Evolutionary conservation across 2,888 invertebrate species (phyloP).

Genomic region (Anodontia alba): DNA sequence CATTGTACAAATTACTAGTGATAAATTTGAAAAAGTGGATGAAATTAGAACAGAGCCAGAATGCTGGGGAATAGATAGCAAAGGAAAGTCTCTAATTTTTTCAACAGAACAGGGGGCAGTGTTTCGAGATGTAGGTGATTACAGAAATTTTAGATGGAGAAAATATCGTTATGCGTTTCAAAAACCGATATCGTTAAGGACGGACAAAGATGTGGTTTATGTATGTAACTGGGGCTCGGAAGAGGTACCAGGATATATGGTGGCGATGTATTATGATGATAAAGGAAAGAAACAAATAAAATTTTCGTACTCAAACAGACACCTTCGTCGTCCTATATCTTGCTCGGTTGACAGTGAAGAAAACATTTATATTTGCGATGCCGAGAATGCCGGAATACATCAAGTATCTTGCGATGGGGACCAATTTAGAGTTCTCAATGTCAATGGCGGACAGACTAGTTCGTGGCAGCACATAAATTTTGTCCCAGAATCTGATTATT

Average conservation of each 20-base stretch:
- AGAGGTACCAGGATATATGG: not conserved
- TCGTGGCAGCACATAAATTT: not conserved
- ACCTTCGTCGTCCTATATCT: not conserved
- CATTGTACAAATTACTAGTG: not conserved
- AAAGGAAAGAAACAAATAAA: not conserved
- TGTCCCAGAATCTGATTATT: not conserved
- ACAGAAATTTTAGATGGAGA: constrained; percentile 9
- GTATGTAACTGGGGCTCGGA: constrained; percentile 4
- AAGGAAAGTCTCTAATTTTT: not conserved
- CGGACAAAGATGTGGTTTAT: not conserved
- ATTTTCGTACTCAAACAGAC: constrained; percentile 3
- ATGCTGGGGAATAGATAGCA: constrained; percentile 4
- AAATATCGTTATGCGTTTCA: not conserved
- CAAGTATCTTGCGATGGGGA: not conserved
- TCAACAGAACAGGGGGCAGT: not conserved
- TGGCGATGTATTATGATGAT: not conserved
- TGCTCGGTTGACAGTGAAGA: not conserved
- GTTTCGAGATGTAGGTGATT: constrained; percentile 7
- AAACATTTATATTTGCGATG: constrained; percentile 2
- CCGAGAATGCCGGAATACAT: not conserved
- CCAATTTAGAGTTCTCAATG: not conserved
- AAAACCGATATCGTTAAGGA: not conserved
- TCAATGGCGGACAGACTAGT: not conserved
- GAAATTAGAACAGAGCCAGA: constrained; percentile 7
- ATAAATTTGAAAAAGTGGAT: not conserved